A percentile compares a stretch with the other conserved stretches of the same genome.
phyloP scores from a whole-genome alignment of 2,797 vertebrate species.

The Epinephelus awoara region DNA sequence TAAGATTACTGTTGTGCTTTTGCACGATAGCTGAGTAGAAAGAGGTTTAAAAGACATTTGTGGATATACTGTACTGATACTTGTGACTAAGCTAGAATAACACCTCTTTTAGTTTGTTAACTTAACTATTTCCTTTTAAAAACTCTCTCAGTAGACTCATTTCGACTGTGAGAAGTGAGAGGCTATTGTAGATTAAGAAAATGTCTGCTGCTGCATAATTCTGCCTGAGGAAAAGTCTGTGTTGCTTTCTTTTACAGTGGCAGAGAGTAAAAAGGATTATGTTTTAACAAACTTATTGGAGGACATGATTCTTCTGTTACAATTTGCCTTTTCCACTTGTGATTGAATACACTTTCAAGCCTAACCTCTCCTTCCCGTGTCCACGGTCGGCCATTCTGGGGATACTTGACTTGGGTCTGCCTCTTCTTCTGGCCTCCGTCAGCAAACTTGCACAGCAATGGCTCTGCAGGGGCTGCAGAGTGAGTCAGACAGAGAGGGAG shows the following conservation, averaged over 20 bases:
- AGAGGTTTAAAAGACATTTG: constrained; percentile 26
- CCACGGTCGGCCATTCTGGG: constrained; percentile 97
- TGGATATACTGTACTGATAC: constrained; percentile 19
- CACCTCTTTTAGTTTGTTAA: constrained; percentile 19
- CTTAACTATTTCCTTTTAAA: constrained; percentile 21
- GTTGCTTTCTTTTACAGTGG: constrained; percentile 29
- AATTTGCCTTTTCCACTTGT: not conserved
- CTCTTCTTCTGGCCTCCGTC: constrained; percentile 99
- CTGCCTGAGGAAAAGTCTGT: constrained; percentile 23
- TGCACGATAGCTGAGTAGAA: constrained; percentile 31
- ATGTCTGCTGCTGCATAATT: constrained; percentile 30
- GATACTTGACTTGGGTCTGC: constrained; percentile 98
- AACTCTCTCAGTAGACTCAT: constrained; percentile 7
- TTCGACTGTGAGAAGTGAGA: constrained; percentile 6
- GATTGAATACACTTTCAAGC: constrained; percentile 49
- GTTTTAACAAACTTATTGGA: constrained; percentile 28
- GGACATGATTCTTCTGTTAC: constrained; percentile 29
- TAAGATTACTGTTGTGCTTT: constrained; percentile 15
- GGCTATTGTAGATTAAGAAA: constrained; percentile 22
- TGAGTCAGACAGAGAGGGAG: constrained; percentile 71
- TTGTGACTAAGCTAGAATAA: constrained; percentile 23
- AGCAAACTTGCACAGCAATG: constrained; percentile 99
- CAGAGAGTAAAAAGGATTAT: constrained; percentile 28
- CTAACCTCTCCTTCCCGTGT: constrained; percentile 98
- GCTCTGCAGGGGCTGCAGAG: constrained; percentile 94